Percentiles rank a stretch among this genome's conserved stretches.
phyloP scores from a whole-genome alignment of 2,113 vertebrate genomes.

The Gasterosteus nipponicus region DNA sequence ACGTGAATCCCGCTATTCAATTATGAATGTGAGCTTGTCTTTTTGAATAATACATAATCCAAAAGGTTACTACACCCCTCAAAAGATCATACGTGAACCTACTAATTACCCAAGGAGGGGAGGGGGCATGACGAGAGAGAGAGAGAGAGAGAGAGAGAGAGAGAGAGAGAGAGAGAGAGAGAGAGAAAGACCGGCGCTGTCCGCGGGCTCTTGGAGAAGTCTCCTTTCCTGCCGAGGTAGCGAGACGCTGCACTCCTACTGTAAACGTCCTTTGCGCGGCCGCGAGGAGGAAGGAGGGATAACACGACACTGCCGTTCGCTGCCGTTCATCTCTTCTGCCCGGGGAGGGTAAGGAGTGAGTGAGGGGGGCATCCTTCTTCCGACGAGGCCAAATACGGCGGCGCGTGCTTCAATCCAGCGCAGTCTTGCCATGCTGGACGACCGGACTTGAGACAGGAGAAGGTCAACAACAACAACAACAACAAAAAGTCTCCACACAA shows the following conservation, averaged over 20 bases:
- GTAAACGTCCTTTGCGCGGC: slow-evolving; percentile 42
- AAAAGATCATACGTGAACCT: slow-evolving; percentile 19
- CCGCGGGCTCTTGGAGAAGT: slow-evolving; percentile 47
- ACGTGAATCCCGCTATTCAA: too few relatives aligned
- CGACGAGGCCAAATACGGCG: slow-evolving; percentile 3
- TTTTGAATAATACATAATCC: neutral
- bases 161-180: too few relatives aligned
- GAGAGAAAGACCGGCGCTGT: slow-evolving; percentile 77
- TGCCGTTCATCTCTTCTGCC: slow-evolving; percentile 43
- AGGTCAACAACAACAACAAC: neutral
- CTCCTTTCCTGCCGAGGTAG: slow-evolving; percentile 6
- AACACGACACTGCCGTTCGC: slow-evolving; percentile 35
- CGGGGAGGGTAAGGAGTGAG: too few relatives aligned
- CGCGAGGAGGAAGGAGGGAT: slow-evolving; percentile 23
- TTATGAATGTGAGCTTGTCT: neutral
- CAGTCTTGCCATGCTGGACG: slow-evolving; percentile 78
- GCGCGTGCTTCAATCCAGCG: slow-evolving; percentile 50
- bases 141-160: neutral
- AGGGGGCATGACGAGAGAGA: neutral
- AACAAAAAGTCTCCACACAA: slow-evolving; percentile 56
- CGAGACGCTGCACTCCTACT: slow-evolving; percentile 26
- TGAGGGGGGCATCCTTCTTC: neutral
- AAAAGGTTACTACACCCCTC: neutral
- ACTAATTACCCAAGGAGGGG: neutral
- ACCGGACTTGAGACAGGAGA: slow-evolving; percentile 61